Evolutionary conservation across 2,113 vertebrate species (phyloP).

Genomic region (Daphoenositta chrysoptera): DNA sequence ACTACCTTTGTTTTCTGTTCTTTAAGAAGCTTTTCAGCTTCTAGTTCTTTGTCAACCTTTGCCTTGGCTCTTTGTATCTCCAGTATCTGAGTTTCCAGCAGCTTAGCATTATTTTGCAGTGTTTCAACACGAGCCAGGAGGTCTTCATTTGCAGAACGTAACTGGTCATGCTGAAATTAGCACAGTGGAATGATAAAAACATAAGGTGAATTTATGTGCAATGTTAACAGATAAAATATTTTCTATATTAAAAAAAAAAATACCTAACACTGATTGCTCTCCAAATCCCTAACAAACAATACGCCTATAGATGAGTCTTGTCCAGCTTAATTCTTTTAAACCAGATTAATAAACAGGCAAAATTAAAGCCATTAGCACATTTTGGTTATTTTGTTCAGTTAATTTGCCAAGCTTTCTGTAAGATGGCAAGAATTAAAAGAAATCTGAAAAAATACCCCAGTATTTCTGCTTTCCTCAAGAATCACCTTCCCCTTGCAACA

Average conservation of each 20-base stretch:
- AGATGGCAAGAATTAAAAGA: neutral
- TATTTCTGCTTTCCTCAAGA: neutral
- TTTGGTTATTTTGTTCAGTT: neutral
- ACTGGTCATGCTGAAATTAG: conserved; percentile 78
- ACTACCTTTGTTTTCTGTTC: conserved; percentile 93
- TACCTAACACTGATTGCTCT: neutral
- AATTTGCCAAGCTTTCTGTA: neutral
- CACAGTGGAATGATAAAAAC: neutral
- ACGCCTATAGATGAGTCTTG: neutral
- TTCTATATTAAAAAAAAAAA: neutral
- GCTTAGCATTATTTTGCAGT: conserved; percentile 75
- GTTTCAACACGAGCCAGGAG: conserved; percentile 80
- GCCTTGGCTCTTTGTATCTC: conserved; percentile 81
- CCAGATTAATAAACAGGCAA: neutral
- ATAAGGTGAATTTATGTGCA: neutral
- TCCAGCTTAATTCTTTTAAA: neutral
- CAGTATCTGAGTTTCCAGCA: conserved; percentile 84
- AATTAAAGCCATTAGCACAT: neutral
- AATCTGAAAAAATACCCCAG: neutral
- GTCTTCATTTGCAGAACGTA: conserved; percentile 84
- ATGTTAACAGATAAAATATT: neutral
- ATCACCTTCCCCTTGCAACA: neutral
- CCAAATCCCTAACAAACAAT: neutral
- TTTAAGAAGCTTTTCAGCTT: conserved; percentile 84
- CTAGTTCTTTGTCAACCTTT: conserved; percentile 82